Base-by-base conservation (phyloP, 92 coral and sea anemone species). In the Meandrina meandrites region DNA sequence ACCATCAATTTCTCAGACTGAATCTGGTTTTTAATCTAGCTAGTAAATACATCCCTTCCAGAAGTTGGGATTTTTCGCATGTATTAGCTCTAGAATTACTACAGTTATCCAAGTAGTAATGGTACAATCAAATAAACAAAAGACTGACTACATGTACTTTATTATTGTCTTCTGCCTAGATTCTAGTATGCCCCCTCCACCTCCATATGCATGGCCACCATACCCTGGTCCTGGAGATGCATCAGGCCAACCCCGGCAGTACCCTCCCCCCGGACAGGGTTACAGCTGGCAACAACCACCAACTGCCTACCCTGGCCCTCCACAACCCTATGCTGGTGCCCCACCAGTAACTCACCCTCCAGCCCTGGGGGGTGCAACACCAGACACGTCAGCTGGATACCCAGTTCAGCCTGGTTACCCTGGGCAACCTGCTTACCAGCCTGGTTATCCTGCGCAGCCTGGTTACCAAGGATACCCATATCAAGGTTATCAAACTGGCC, bases 181-280 rank as follows among this genome's bases (percentile, higher is more conserved):
- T 70, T 17, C 31, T 5, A 72, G 32, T n/a, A n/a, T n/a, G n/a
- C n/a, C n/a, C n/a, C n/a, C n/a, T 24, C 88, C 88, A 27, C 88
- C 88, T 16, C 60, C 88, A 3, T 84, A 84, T 84, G 81, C 88
- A 18, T 81, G 81, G 0, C 88, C 88, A 37, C 74, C 88, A 21
- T 84, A 84, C 81, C 36, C 81, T n/a, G 71, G 80, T 36, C 81
- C 74, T 36, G 64, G 74, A 51, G 77, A 81, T 72, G 50, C 34
- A 70, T 51, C 78, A 31, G 78, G 50, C 19, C 84, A 40, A 14
- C 80, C 80, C 16, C n/a, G n/a, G n/a, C 87, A 83, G 80, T 84
- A 84, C 75, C 88, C 88, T 42, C 88, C 88, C 32, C 88, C 88
- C 58, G 88, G 81, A 28, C 88, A 84, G 74, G 88, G 74, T 1